phyloP scores from a whole-genome alignment of 2,797 vertebrate genomes.

The Dicrostonyx torquatus region DNA sequence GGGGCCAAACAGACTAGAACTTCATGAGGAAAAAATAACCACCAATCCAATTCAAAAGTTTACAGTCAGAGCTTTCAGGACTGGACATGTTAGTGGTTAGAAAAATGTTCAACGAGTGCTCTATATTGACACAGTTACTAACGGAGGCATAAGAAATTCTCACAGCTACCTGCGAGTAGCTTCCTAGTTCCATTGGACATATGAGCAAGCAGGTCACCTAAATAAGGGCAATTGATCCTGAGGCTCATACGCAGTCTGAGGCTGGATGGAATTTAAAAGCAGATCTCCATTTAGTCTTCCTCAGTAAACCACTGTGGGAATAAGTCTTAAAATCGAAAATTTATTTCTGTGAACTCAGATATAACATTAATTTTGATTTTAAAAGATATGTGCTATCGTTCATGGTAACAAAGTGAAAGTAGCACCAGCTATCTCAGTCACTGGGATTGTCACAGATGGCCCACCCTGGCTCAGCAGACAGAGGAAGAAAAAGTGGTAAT shows the following conservation, averaged over 20 bases:
- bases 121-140: neutral
- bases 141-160: neutral
- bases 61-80: neutral
- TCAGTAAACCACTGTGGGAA: neutral
- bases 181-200: neutral
- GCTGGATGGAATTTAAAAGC: neutral
- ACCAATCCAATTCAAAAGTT: neutral
- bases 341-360: neutral
- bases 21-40: neutral
- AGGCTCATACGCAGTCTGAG: neutral
- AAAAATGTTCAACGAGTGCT: neutral
- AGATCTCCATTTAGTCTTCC: neutral
- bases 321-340: conserved; percentile 7
- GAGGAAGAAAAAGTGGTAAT: neutral
- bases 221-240: too few relatives aligned
- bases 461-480: neutral
- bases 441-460: neutral
- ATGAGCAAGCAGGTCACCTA: neutral
- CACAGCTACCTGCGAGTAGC: neutral
- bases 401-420: neutral
- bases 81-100: neutral
- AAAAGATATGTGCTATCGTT: neutral
- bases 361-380: conserved; percentile 2
- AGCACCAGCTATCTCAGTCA: neutral
- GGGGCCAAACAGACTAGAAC: neutral